These are phyloP conservation scores for Acipenser oxyrinchus DNA, from an alignment of 2,797 vertebrate genomes.

Conservation along the genomic window DNA sequence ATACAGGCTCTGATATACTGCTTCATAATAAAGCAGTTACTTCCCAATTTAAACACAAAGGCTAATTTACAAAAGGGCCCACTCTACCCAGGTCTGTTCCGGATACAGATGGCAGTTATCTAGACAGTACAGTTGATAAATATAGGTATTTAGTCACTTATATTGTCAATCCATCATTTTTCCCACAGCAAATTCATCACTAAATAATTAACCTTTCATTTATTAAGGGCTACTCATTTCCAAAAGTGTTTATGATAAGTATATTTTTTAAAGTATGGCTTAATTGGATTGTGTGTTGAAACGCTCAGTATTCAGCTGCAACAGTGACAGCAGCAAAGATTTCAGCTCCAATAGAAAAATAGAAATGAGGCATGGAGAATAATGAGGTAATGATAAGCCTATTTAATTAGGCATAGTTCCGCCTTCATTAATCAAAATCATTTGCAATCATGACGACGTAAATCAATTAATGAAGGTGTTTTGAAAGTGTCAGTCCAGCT, in stretches of 20 bases:
- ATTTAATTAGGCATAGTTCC: constrained; percentile 51
- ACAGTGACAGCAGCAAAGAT: constrained; percentile 1
- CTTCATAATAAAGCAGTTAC: no score
- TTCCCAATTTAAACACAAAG: no score
- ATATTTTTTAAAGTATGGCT: not conserved
- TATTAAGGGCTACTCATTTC: not conserved
- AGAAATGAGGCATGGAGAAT: constrained; percentile 44
- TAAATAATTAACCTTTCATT: constrained; percentile 1
- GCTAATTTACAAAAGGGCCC: no score
- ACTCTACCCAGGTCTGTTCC: no score
- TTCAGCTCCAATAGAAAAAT: constrained; percentile 28
- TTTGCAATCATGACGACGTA: constrained; percentile 39
- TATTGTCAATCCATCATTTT: not conserved
- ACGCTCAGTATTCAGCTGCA: not conserved
- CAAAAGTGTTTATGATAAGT: not conserved
- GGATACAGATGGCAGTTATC: no score
- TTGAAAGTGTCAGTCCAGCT: constrained; percentile 12
- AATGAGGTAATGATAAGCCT: constrained; percentile 49
- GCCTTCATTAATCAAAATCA: constrained; percentile 29
- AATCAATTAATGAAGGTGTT: constrained; percentile 47
- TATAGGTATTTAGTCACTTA: no score
- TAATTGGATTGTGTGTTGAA: not conserved
- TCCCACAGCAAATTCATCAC: not conserved
- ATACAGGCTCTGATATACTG: no score
- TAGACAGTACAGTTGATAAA: no score